Evolutionary conservation across 2,888 invertebrate genomes (phyloP).

Genomic region (Pantelozetes paolii): DNA sequence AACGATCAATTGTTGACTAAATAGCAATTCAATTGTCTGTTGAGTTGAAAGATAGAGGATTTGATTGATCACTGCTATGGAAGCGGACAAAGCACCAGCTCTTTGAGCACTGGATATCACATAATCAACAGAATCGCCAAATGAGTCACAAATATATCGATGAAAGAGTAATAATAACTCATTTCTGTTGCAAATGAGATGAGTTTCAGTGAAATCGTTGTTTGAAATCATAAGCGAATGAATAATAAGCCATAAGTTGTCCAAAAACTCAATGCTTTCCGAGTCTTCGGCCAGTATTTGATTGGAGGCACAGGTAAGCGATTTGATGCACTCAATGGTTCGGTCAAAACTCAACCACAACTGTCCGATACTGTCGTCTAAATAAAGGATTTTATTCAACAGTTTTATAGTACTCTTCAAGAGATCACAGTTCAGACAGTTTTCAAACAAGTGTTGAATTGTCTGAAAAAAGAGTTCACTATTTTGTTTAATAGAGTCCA

Average conservation of each 20-base stretch:
- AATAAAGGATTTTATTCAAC: background rate
- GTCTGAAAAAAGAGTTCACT: background rate
- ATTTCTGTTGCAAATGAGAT: background rate
- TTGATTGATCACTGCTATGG: background rate
- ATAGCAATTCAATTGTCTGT: background rate
- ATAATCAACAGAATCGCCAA: background rate
- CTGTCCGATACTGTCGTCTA: background rate
- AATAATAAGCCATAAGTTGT: background rate
- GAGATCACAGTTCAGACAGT: constrained; percentile 12
- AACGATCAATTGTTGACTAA: background rate
- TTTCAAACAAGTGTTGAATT: background rate
- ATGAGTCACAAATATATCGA: background rate
- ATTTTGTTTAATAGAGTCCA: background rate
- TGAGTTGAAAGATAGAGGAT: background rate
- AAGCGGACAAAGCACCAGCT: background rate
- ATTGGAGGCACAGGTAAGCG: background rate
- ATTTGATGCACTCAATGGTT: background rate
- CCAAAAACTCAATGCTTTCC: constrained; percentile 3
- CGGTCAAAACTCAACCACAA: background rate
- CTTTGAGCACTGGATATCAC: background rate
- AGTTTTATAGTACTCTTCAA: background rate
- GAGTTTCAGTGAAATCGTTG: background rate
- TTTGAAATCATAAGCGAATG: background rate
- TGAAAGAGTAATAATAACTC: background rate
- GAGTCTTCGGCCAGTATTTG: background rate